Percentiles rank a stretch among this genome's conserved stretches.
Evolutionary conservation across 1,140 invertebrate species (phyloP).

Genomic region (Philaenus spumarius): DNA sequence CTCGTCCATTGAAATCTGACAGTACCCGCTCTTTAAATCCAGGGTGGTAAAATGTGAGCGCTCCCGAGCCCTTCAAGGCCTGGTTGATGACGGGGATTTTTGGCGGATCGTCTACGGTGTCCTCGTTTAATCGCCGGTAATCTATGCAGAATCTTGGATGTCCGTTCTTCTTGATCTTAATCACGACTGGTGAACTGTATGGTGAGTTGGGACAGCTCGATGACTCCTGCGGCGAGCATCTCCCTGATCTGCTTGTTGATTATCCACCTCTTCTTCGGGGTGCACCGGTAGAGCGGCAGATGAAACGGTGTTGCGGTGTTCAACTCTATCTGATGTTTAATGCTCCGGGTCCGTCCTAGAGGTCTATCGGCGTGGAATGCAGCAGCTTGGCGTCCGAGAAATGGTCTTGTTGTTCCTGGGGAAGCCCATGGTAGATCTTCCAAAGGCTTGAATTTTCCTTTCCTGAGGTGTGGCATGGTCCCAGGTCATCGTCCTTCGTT

Average conservation of each 20-base stretch:
- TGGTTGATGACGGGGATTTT: conserved; percentile 23
- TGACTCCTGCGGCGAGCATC: conserved; percentile 35
- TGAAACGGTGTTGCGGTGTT: not conserved
- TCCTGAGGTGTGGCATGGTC: too few relatives aligned
- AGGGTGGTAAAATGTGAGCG: conserved; percentile 31
- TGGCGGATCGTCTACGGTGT: conserved; percentile 33
- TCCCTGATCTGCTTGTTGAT: conserved; percentile 24
- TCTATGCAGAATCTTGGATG: conserved; percentile 43
- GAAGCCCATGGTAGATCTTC: too few relatives aligned
- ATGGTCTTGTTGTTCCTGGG: too few relatives aligned
- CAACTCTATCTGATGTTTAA: not conserved
- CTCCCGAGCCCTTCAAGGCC: conserved; percentile 23
- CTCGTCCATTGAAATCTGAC: conserved; percentile 15
- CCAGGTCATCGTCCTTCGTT: too few relatives aligned
- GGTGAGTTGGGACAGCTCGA: conserved; percentile 38
- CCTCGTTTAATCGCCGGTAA: conserved; percentile 39
- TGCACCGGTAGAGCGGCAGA: conserved; percentile 3
- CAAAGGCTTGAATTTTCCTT: too few relatives aligned
- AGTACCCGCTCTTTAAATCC: conserved; percentile 34
- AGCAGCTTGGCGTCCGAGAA: too few relatives aligned
- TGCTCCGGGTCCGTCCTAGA: too few relatives aligned
- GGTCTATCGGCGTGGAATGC: too few relatives aligned
- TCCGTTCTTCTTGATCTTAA: conserved; percentile 47
- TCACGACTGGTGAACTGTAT: conserved; percentile 43
- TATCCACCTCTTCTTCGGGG: conserved; percentile 1